Conservation (phyloP, 2,888 invertebrate genomes). For the Agrotis exclamationis region DNA sequence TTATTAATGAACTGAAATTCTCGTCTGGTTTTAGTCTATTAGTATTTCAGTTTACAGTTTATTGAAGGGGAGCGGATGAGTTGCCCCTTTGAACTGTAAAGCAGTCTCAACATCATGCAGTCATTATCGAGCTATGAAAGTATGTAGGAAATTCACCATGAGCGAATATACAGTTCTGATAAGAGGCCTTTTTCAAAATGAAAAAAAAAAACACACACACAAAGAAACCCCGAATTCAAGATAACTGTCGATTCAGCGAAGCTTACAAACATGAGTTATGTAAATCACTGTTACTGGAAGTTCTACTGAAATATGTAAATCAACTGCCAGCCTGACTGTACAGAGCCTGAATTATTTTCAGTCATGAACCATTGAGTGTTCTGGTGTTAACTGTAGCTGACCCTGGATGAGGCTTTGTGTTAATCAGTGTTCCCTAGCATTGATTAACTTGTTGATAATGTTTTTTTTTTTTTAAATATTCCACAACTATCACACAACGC, state of each 20-base stretch:
- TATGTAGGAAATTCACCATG: background rate
- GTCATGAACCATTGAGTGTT: constrained; percentile 62
- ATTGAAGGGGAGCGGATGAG: constrained; percentile 1
- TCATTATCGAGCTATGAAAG: background rate
- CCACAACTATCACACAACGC: too few relatives aligned
- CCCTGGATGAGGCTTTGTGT: constrained; percentile 44
- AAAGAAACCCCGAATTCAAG: constrained; percentile 53
- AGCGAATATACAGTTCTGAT: background rate
- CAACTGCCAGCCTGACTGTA: constrained; percentile 48
- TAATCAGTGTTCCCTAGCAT: constrained; percentile 18
- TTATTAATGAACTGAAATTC: constrained; percentile 69
- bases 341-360: constrained; percentile 61
- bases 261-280: constrained; percentile 70
- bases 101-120: background rate
- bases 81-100: background rate
- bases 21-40: constrained; percentile 53
- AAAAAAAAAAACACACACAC: constrained; percentile 43
- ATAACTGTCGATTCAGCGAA: constrained; percentile 57
- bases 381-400: constrained; percentile 53
- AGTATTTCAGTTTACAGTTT: constrained; percentile 52
- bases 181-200: background rate
- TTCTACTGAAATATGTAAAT: constrained; percentile 67
- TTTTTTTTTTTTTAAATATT: too few relatives aligned
- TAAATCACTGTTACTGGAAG: constrained; percentile 67
- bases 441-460: background rate